These are phyloP conservation scores for Pedetes capensis DNA, from an alignment of 2,113 vertebrate species.

Conservation along the genomic window DNA sequence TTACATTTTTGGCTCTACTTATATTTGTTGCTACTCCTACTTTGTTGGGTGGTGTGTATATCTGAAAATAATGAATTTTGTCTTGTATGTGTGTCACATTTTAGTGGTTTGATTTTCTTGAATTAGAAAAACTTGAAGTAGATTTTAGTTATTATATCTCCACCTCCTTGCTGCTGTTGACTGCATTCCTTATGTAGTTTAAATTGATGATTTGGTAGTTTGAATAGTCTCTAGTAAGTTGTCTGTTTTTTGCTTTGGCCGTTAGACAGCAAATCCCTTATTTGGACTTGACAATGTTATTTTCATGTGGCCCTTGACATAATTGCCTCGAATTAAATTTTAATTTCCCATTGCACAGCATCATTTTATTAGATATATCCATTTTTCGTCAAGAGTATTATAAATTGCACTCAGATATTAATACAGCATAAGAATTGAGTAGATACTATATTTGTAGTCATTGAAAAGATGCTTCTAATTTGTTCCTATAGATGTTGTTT, in stretches of 20 bases:
- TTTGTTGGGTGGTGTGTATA: not conserved
- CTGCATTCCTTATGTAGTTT: not conserved
- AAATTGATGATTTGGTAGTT: not conserved
- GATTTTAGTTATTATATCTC: not conserved
- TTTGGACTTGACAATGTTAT: not conserved
- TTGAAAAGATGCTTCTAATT: not conserved
- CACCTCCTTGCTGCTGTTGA: not conserved
- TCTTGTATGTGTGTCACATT: not conserved
- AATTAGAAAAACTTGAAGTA: not conserved
- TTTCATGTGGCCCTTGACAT: not conserved
- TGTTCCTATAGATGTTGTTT: not conserved
- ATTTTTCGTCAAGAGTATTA: not conserved
- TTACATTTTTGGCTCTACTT: not conserved
- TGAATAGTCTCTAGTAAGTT: not conserved
- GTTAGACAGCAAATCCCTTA: not conserved
- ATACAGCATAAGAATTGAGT: not conserved
- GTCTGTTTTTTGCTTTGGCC: not conserved
- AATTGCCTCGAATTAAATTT: not conserved
- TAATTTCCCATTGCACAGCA: not conserved
- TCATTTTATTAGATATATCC: not conserved
- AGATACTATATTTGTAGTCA: not conserved
- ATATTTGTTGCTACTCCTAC: not conserved
- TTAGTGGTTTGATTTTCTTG: not conserved
- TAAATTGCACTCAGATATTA: not conserved
- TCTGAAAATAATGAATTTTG: not conserved